Evolutionary conservation across 2,797 vertebrate species (phyloP), one percentile per base, ranked within the genome.

Genomic region (Hafferia zeledoni): DNA sequence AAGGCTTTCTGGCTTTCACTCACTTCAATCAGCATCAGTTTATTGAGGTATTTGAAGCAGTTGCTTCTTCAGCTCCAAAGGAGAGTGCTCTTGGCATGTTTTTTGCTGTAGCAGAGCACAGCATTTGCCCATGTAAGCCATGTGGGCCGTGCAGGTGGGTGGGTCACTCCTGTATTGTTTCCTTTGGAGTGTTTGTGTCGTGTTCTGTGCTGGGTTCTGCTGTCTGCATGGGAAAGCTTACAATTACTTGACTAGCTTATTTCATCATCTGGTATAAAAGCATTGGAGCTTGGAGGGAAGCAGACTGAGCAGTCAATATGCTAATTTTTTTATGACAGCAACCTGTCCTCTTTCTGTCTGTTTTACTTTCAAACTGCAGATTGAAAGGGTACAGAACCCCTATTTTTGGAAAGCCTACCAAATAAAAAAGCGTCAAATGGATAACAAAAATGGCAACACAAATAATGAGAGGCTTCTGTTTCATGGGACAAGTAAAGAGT

Each of bases 351-450:
- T 71, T 59, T 46, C 35, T 47, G 41, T 77, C 7, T 80, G 31
- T 76, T 56, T 92, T 76, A 6, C 44, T 91, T 87, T 46, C 53
- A 82, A 93, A 93, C 20, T 28, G 47, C 83, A 99, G 98, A 98
- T 99, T 55, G 98, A 98, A 87, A 98, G 98, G 83, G 94, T 99
- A 76, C 98, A 99, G 98, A 99, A 98, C 83, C 91, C 43, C 0
- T 86, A 16, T 31, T 69, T 98, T 37, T 99, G 98, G 98, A 98
- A 97, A 79, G 85, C 90, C 83, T 97, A 99, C 41, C 97, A 98
- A 95, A 93, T 98, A 78, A 98, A 98, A 92, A 99, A 98, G 87
- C 69, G 71, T 23, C 95, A 97, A 11, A 98, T 99, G 97, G 98
- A 99, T 46, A 22, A 50, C 23, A 98, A 98, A 94, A 99, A 99